These are phyloP conservation scores for Nephila pilipes DNA, from an alignment of 1,140 invertebrate genomes.

Conservation along the genomic window DNA sequence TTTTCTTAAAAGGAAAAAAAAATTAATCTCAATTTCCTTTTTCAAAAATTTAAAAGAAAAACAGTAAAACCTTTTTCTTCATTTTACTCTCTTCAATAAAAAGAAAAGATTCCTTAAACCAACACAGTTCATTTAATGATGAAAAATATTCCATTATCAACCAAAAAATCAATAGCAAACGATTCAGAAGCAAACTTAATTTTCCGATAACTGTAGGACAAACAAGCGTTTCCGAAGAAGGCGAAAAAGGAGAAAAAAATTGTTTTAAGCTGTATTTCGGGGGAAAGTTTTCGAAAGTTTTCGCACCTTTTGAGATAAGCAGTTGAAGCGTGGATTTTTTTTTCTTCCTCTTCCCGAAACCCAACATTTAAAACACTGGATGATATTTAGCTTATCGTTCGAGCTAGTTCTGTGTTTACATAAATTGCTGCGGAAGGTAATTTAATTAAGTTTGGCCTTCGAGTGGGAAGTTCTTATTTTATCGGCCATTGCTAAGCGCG, in stretches of 20 bases:
- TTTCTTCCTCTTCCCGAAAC: background rate
- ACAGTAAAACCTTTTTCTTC: no score
- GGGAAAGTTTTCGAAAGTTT: conserved; percentile 17
- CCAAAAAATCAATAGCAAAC: conserved; percentile 55
- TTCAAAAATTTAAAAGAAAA: background rate
- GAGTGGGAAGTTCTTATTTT: conserved; percentile 23
- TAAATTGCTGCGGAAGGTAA: background rate
- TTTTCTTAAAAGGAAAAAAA: background rate
- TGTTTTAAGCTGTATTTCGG: background rate
- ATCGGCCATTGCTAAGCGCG: conserved; percentile 11
- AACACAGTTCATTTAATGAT: conserved; percentile 41
- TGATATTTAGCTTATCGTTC: conserved; percentile 53
- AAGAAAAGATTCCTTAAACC: background rate
- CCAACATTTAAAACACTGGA: conserved; percentile 47
- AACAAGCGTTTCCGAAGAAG: background rate
- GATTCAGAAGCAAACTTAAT: conserved; percentile 36
- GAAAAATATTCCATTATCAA: conserved; percentile 41
- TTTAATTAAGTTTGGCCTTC: conserved; percentile 59
- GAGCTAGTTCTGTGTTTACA: conserved; percentile 19
- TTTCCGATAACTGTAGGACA: conserved; percentile 49
- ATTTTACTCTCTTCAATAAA: background rate
- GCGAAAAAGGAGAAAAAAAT: background rate
- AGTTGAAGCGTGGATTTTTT: background rate
- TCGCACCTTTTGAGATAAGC: conserved; percentile 56
- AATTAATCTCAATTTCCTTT: background rate